Percentiles rank a stretch among this genome's conserved stretches.
These are phyloP conservation scores for Crypturellus undulatus DNA, from an alignment of 2,113 vertebrate species.

Conservation along the genomic window DNA sequence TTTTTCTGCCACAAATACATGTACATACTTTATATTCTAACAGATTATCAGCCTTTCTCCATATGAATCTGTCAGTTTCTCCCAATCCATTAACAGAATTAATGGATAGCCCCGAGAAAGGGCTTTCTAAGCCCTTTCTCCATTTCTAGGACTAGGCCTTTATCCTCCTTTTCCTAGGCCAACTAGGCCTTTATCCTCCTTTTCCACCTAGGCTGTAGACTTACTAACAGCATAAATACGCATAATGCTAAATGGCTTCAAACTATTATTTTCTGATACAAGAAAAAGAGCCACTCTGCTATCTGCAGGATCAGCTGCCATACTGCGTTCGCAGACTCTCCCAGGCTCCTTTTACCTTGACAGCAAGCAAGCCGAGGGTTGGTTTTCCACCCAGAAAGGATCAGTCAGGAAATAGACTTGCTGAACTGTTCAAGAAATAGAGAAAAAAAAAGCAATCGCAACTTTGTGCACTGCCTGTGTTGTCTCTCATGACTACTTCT, in stretches of 20 bases:
- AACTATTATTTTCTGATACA: not conserved
- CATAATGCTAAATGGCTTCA: not conserved
- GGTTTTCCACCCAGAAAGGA: not conserved
- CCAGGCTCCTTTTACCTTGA: not conserved
- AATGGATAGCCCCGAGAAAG: not conserved
- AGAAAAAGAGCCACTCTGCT: not conserved
- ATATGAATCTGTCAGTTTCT: not conserved
- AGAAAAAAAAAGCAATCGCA: not conserved
- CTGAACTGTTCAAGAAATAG: not conserved
- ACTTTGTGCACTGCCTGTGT: not conserved
- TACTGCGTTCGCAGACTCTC: not conserved
- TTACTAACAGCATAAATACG: not conserved
- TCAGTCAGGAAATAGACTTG: not conserved
- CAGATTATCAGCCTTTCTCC: not conserved
- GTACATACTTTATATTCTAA: not conserved
- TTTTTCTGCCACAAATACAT: not conserved
- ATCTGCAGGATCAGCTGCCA: not conserved
- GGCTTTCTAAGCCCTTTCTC: not conserved
- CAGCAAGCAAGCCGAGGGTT: not conserved
- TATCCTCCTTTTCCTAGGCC: not conserved
- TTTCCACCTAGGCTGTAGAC: not conserved
- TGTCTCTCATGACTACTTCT: not conserved
- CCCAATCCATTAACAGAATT: not conserved
- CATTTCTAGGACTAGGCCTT: not conserved
- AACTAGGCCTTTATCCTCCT: not conserved